Evolutionary conservation across 2,797 vertebrate species (phyloP).

Genomic region (Brachymystax lenok): DNA sequence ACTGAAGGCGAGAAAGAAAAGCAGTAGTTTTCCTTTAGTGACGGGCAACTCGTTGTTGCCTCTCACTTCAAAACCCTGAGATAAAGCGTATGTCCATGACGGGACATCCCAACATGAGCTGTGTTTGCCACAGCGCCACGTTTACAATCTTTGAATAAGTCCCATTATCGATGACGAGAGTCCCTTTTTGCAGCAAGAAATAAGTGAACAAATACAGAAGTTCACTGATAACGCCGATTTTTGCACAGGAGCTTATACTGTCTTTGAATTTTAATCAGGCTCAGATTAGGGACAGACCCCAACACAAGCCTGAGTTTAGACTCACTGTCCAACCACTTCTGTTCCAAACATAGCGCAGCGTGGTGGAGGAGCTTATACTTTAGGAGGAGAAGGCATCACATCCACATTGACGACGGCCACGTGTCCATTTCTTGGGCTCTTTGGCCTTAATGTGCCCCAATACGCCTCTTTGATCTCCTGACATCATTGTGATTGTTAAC

Average conservation of each 20-base stretch:
- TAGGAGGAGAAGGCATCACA: background rate
- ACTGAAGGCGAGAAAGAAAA: conserved; percentile 33
- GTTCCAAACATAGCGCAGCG: conserved; percentile 40
- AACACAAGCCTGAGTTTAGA: conserved; percentile 24
- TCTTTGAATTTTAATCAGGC: conserved; percentile 32
- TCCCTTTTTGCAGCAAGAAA: conserved; percentile 30
- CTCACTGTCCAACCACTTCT: conserved; percentile 12
- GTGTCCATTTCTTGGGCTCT: conserved; percentile 31
- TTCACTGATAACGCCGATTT: conserved; percentile 37
- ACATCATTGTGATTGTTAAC: conserved; percentile 31
- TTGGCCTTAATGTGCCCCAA: conserved; percentile 10
- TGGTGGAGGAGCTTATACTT: conserved; percentile 10
- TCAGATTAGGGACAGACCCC: conserved; percentile 13
- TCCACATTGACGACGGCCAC: conserved; percentile 41
- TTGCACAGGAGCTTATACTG: conserved; percentile 26
- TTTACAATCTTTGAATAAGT: conserved; percentile 68
- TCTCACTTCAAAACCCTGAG: conserved; percentile 88
- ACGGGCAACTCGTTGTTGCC: conserved; percentile 34
- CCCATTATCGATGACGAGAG: conserved; percentile 44
- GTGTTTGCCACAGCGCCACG: conserved; percentile 62
- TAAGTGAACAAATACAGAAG: conserved; percentile 41
- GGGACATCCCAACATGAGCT: conserved; percentile 63
- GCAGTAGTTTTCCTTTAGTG: conserved; percentile 30
- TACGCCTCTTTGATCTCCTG: conserved; percentile 17
- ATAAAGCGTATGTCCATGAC: conserved; percentile 75